Conservation (phyloP, 2,113 vertebrate species). For the Myrmecophaga tridactyla region DNA sequence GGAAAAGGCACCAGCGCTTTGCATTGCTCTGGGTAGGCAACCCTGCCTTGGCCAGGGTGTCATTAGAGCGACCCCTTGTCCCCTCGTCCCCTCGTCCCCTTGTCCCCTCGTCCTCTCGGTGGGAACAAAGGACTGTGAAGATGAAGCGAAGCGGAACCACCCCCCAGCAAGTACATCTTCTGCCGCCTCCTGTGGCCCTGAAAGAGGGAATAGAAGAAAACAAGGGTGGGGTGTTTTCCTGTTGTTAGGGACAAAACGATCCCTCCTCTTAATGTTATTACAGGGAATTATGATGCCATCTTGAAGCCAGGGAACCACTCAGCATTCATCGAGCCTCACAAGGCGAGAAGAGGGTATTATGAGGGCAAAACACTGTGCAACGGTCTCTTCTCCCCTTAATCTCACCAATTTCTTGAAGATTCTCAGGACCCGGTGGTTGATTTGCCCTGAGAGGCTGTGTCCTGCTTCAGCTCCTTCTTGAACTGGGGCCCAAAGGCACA, state of each 20-base stretch:
- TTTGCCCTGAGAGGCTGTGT: background rate
- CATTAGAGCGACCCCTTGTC: conserved; percentile 87
- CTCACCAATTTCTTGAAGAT: background rate
- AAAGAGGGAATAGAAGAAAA: conserved; percentile 25
- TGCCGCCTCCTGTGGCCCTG: conserved; percentile 43
- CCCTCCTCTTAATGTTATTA: conserved; percentile 50
- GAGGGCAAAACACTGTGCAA: background rate
- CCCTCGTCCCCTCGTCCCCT: no score
- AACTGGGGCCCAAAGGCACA: rapidly evolving
- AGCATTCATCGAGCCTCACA: conserved; percentile 29
- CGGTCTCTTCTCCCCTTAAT: background rate
- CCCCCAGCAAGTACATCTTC: conserved; percentile 62
- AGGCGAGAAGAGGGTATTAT: conserved; percentile 42
- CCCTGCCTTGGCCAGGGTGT: conserved; percentile 82
- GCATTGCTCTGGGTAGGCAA: conserved; percentile 81
- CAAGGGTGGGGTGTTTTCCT: conserved; percentile 28
- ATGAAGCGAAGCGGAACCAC: conserved; percentile 85
- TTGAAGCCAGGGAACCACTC: conserved; percentile 63
- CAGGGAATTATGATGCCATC: conserved; percentile 55
- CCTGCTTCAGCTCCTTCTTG: rapidly evolving
- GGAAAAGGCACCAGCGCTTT: conserved; percentile 86
- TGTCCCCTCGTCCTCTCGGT: no score
- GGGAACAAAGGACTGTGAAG: conserved; percentile 87
- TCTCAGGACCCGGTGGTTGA: background rate
- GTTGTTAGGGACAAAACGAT: conserved; percentile 49